Percentiles rank a stretch among this genome's conserved stretches.
Evolutionary conservation across 2,888 invertebrate species (phyloP).

Genomic region (Octonoba sinensis): DNA sequence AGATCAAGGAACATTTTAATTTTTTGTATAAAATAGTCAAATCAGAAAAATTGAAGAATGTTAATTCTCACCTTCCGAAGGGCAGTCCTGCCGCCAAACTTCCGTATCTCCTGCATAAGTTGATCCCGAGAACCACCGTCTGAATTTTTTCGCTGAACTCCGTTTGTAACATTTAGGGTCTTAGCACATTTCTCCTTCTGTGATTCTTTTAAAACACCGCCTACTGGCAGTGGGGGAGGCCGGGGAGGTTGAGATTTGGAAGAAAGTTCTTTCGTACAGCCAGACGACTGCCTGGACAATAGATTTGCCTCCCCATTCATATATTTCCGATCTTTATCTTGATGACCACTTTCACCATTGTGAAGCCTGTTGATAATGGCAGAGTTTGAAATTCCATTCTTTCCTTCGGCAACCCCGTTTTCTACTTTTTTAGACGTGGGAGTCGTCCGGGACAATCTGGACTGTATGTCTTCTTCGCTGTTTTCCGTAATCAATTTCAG

Average conservation of each 20-base stretch:
- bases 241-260: background rate
- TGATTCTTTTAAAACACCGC: background rate
- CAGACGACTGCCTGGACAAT: too few relatives aligned
- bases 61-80: conserved; percentile 68
- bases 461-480: conserved; percentile 10
- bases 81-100: conserved; percentile 75
- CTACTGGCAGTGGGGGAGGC: conserved; percentile 28
- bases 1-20: background rate
- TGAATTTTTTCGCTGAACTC: conserved; percentile 24
- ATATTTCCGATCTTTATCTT: conserved; percentile 10
- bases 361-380: too few relatives aligned
- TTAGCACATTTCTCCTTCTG: background rate
- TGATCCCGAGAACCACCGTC: conserved; percentile 77
- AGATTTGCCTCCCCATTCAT: conserved; percentile 16
- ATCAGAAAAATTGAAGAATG: too few relatives aligned
- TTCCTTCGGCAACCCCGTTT: background rate
- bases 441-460: background rate
- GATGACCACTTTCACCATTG: conserved; percentile 1
- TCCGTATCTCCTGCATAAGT: conserved; percentile 80
- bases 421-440: background rate
- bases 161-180: conserved; percentile 6
- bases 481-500: conserved; percentile 41
- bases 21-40: background rate
- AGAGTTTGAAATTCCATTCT: background rate
- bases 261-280: background rate